phyloP scores from a whole-genome alignment of 2,113 vertebrate genomes.

The Microcebus lehilahytsara region DNA sequence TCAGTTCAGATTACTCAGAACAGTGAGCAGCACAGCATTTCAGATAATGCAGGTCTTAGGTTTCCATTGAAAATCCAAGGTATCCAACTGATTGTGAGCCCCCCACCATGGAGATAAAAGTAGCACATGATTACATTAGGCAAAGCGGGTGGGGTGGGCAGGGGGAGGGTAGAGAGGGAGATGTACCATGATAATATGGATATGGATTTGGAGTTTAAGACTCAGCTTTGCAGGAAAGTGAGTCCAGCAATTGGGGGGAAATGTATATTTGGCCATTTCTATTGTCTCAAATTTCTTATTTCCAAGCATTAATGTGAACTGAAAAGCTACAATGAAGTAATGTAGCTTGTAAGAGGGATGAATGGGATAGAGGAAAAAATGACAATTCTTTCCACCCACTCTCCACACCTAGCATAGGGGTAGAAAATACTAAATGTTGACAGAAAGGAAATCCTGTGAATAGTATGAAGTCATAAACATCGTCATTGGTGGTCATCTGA shows the following conservation, averaged over 20 bases:
- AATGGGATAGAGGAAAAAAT: neutral
- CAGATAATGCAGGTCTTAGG: neutral
- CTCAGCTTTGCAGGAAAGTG: neutral
- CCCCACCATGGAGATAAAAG: neutral
- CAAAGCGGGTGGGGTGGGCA: neutral
- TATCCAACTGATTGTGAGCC: neutral
- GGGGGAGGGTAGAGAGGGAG: neutral
- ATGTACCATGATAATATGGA: neutral
- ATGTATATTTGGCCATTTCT: neutral
- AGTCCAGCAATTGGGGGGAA: neutral
- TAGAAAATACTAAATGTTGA: neutral
- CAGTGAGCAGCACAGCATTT: neutral
- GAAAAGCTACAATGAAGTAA: neutral
- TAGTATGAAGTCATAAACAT: neutral
- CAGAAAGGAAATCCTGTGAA: neutral
- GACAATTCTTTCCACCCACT: neutral
- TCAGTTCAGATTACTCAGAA: slow-evolving; percentile 7
- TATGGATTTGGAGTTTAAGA: neutral
- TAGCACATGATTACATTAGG: neutral
- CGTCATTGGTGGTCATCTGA: neutral
- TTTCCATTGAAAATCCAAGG: neutral
- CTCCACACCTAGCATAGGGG: neutral
- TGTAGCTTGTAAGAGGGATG: neutral
- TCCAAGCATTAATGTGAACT: neutral
- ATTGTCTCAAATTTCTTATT: neutral